These are phyloP conservation scores for Tetramorium simillimum DNA, from an alignment of 1,140 invertebrate genomes.

Conservation along the genomic window DNA sequence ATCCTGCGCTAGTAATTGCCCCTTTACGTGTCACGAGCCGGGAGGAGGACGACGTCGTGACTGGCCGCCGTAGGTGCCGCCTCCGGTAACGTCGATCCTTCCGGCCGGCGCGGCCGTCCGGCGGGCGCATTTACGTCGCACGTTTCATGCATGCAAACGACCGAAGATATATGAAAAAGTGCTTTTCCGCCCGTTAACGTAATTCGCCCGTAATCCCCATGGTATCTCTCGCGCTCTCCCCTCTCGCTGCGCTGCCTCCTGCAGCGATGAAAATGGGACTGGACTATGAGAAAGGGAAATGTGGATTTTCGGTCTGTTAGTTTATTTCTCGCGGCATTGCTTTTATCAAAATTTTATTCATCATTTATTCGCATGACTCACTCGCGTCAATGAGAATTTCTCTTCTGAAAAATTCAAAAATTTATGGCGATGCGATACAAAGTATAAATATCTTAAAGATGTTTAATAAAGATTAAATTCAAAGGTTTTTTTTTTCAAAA, in stretches of 20 bases:
- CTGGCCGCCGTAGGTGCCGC: conserved; percentile 31
- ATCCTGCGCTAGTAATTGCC: conserved; percentile 54
- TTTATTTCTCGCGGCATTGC: background rate
- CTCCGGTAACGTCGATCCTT: conserved; percentile 50
- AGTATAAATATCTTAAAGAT: background rate
- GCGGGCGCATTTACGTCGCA: conserved; percentile 40
- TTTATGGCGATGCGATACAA: background rate
- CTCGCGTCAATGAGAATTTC: background rate
- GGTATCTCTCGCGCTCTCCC: background rate
- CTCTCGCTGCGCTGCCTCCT: background rate
- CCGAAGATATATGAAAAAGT: conserved; percentile 46
- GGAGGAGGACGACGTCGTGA: conserved; percentile 41
- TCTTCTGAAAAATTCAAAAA: background rate
- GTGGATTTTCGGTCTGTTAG: no score
- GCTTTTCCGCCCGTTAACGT: conserved; percentile 43
- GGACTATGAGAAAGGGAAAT: background rate
- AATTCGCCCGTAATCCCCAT: conserved; percentile 26
- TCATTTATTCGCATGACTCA: background rate
- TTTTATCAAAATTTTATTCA: no score
- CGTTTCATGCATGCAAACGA: conserved; percentile 43
- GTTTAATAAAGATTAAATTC: no score
- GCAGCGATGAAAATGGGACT: background rate
- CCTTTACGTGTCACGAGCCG: conserved; percentile 55
- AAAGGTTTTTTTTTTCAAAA: background rate
- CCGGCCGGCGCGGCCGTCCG: conserved; percentile 29